Base-by-base conservation (phyloP, 37 sponge, comb jelly and placozoan genomes). In the Eunapius fragilis region DNA sequence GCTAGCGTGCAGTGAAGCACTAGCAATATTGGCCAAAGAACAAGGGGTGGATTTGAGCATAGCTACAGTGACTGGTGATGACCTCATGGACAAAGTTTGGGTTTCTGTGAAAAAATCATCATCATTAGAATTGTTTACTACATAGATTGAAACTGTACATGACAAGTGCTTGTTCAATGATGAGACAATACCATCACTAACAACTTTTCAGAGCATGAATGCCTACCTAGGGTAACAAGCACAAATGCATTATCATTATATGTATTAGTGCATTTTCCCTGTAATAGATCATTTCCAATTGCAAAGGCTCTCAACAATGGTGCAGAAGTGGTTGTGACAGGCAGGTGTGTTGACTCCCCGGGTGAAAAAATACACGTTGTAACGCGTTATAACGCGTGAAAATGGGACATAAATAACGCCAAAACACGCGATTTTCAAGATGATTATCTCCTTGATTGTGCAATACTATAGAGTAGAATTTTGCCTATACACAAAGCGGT, bases 291-390 rank as follows among this genome's bases (percentile, higher is more conserved):
- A 41, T 41, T 41, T 41, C 41, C 41, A 41, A 95, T 98, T 41
- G 97, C 97, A 37, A 75, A 76, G 35, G 97, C 96, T 36, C 94
- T 98, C 3, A 80, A 91, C 33, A 70, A 41, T 17, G 97, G 95
- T 26, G 99, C 99, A 31, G 99, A 98, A 73, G 90, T 98, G 1
- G 99, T 98, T 37, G 77, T 98, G 12, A 96, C 99, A 24, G 99
- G 99, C 23, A 85, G 99, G 68, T 96, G 97, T 88, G 94, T 93
- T 34, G 99, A 98, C 85, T 94, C n/a, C n/a, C n/a, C n/a, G n/a
- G n/a, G n/a, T n/a, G n/a, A n/a, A n/a, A n/a, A n/a, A n/a, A n/a
- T n/a, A n/a, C n/a, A n/a, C n/a, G n/a, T n/a, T n/a, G n/a, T n/a
- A n/a, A n/a, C n/a, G n/a, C n/a, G n/a, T n/a, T n/a, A n/a, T n/a